Conservation (phyloP, 2,113 vertebrate species). For the Bungarus multicinctus region DNA sequence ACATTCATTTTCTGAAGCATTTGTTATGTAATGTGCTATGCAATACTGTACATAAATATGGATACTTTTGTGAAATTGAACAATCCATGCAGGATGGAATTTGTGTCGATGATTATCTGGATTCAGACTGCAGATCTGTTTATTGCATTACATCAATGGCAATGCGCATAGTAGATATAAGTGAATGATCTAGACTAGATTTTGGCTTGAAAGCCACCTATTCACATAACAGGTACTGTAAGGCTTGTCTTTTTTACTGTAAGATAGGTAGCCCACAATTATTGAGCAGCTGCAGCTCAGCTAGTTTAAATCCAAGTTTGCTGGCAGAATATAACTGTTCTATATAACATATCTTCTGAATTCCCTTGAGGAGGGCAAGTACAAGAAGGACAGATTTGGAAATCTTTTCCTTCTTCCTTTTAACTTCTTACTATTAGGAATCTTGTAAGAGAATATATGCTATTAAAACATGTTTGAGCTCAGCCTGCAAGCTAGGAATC, state of each 20-base stretch:
- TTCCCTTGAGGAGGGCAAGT: constrained; percentile 47
- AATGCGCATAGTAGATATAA: background rate
- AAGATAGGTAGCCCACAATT: constrained; percentile 21
- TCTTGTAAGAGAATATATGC: constrained; percentile 38
- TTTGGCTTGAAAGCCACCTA: background rate
- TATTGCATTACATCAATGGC: background rate
- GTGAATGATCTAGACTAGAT: background rate
- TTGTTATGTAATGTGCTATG: background rate
- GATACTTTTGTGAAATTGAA: background rate
- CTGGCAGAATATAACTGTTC: constrained; percentile 37
- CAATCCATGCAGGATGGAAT: background rate
- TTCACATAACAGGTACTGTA: background rate
- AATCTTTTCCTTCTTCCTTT: constrained; percentile 34
- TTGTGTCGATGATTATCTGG: background rate
- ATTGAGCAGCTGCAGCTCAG: constrained; percentile 20
- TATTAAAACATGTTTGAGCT: constrained; percentile 41
- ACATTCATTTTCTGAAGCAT: background rate
- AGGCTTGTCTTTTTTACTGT: constrained; percentile 9
- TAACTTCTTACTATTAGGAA: constrained; percentile 43
- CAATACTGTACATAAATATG: constrained; percentile 10
- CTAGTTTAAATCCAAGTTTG: constrained; percentile 22
- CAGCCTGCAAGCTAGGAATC: constrained; percentile 20
- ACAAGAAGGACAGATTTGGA: constrained; percentile 50
- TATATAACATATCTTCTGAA: constrained; percentile 51
- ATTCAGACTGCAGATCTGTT: background rate